Percentiles rank a stretch among this genome's conserved stretches.
Conservation (phyloP, 2,888 invertebrate genomes). For the Philereme transversata region DNA sequence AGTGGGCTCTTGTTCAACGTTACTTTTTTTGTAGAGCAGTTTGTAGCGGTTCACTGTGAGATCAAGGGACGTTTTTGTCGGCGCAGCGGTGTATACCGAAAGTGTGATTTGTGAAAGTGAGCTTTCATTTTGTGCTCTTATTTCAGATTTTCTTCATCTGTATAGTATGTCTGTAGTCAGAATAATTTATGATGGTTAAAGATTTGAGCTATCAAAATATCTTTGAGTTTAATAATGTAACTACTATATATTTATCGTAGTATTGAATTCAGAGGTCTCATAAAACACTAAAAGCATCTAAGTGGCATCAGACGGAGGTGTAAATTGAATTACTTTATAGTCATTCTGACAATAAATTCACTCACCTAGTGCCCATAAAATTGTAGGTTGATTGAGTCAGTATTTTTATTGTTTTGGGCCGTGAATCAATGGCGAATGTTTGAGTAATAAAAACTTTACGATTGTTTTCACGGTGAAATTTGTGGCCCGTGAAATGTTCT, state of each 20-base stretch:
- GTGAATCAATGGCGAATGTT: constrained; percentile 83
- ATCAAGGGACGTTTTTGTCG: constrained; percentile 35
- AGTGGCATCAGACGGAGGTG: constrained; percentile 56
- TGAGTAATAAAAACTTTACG: constrained; percentile 81
- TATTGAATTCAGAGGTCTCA: constrained; percentile 1
- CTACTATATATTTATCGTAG: not conserved
- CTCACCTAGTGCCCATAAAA: constrained; percentile 78
- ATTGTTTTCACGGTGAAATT: constrained; percentile 81
- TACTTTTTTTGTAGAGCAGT: constrained; percentile 44
- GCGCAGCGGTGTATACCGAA: constrained; percentile 25
- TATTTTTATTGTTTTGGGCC: constrained; percentile 81
- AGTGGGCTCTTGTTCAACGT: constrained; percentile 46
- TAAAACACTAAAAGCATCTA: constrained; percentile 37
- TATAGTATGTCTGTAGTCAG: too few relatives aligned
- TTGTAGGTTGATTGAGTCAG: constrained; percentile 82
- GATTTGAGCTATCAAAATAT: not conserved
- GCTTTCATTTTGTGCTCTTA: constrained; percentile 13
- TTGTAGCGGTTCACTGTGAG: constrained; percentile 40
- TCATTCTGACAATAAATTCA: constrained; percentile 71
- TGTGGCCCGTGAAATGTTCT: constrained; percentile 80
- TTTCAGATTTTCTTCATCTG: not conserved
- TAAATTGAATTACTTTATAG: constrained; percentile 76
- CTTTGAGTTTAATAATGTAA: too few relatives aligned
- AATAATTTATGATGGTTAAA: too few relatives aligned
- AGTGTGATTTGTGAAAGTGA: constrained; percentile 32